Percentiles rank a stretch among this genome's conserved stretches.
Evolutionary conservation across 1,140 invertebrate species (phyloP).

Genomic region (Zaprionus gabonicus): DNA sequence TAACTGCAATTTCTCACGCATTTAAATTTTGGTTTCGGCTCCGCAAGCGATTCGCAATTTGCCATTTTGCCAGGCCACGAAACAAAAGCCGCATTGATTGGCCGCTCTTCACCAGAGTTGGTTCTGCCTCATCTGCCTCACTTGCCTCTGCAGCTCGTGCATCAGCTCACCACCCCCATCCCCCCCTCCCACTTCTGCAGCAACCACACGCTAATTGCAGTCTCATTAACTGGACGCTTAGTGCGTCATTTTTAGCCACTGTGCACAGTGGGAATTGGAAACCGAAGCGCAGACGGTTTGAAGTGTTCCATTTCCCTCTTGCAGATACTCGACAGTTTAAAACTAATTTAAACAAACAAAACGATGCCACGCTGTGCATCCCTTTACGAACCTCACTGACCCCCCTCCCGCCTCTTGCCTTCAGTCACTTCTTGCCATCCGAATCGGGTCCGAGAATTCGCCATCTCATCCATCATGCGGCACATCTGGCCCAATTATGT

Average conservation of each 20-base stretch:
- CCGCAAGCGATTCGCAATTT: conserved; percentile 27
- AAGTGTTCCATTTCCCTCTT: not conserved
- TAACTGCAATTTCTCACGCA: conserved; percentile 40
- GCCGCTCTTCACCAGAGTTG: not conserved
- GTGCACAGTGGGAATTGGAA: not conserved
- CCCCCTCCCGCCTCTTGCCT: not conserved
- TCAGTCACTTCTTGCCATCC: not conserved
- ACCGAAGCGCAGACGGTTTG: not conserved
- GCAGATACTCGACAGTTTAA: not conserved
- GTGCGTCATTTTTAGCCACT: conserved; percentile 1
- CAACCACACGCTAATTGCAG: conserved; percentile 35
- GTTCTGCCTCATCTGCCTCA: not conserved
- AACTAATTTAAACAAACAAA: not conserved
- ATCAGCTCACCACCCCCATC: no score
- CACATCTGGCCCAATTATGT: conserved; percentile 38
- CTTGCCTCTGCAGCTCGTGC: not conserved
- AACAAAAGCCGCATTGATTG: conserved; percentile 38
- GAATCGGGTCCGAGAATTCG: not conserved
- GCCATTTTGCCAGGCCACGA: not conserved
- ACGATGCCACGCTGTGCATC: not conserved
- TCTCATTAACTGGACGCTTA: conserved; percentile 25
- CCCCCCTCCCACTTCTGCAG: not conserved
- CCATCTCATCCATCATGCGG: conserved; percentile 23
- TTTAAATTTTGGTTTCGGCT: conserved; percentile 47
- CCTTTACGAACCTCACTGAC: not conserved